Evolutionary conservation across 2,888 invertebrate genomes (phyloP), one percentile per base, ranked within the genome.

Genomic region (Andrena bicolor): DNA sequence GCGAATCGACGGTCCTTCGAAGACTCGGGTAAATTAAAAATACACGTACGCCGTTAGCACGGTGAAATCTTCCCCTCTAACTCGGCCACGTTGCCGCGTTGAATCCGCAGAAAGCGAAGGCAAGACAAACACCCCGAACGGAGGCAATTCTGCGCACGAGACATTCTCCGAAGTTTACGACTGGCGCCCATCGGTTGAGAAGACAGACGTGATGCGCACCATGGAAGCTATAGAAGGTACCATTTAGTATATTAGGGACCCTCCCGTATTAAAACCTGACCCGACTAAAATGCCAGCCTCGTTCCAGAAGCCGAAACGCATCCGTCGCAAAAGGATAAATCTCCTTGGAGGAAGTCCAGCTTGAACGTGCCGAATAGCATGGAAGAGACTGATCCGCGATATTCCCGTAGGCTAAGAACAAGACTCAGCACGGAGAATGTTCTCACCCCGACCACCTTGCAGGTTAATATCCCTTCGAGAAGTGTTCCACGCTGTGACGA

Each of bases 221-320:
- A 97, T 98, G 95, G 97, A 98, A 94, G 96, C 97, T 51, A 97
- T 98, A 74, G 98, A 98, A 95, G 97, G 97, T 23, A 23, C 23
- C 1, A 23, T 23, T 23, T 23, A n/a, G n/a, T n/a, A n/a, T n/a
- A n/a, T n/a, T n/a, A 23, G 23, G 23, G 23, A 23, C 23, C 1
- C 23, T 23, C 23, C 23, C n/a, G n/a, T n/a, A n/a, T n/a, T n/a
- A n/a, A n/a, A n/a, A n/a, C n/a, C n/a, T n/a, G n/a, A n/a, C n/a
- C n/a, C n/a, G n/a, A 13, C 10, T 56, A 35, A 23, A 23, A 56
- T 16, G 20, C 60, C 23, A 32, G 13, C 26, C 60, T 60, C 10
- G 1, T 91, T 92, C 16, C 93, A 97, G 97, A 96, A 94, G 96
- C 96, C 49, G 96, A 96, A 94, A 96, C 96, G 16, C 95, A 95